These are phyloP conservation scores for Gallinago media DNA, from an alignment of 2,113 vertebrate genomes.

Conservation along the genomic window DNA sequence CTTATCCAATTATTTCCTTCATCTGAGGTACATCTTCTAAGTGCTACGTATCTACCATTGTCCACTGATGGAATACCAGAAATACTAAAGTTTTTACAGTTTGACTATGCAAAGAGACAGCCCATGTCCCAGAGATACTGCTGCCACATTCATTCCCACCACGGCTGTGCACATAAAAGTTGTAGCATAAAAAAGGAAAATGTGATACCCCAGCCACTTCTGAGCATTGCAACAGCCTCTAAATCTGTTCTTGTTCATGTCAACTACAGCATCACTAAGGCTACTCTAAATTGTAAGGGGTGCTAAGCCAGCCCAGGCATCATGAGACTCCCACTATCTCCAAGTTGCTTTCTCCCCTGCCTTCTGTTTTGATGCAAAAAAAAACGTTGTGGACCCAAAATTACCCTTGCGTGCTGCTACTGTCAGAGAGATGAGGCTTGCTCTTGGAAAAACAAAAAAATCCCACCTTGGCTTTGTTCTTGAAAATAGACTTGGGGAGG, in stretches of 20 bases:
- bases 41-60: background rate
- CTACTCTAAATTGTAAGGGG: background rate
- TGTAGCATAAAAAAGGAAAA: background rate
- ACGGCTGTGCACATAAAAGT: rapidly evolving
- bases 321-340: background rate
- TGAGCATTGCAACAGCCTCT: background rate
- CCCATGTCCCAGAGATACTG: background rate
- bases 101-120: background rate
- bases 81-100: background rate
- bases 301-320: background rate
- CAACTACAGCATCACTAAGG: background rate
- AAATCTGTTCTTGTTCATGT: background rate
- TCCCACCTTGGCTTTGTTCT: conserved; percentile 61
- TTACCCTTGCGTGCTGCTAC: background rate
- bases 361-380: background rate
- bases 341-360: background rate
- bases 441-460: background rate
- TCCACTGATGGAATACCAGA: background rate
- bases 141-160: background rate
- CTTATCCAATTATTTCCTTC: background rate
- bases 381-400: background rate
- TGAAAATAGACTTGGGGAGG: conserved; percentile 62
- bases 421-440: background rate
- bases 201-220: background rate
- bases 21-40: background rate